Evolutionary conservation across 2,797 vertebrate genomes (phyloP).

Genomic region (Sebastes goodei): DNA sequence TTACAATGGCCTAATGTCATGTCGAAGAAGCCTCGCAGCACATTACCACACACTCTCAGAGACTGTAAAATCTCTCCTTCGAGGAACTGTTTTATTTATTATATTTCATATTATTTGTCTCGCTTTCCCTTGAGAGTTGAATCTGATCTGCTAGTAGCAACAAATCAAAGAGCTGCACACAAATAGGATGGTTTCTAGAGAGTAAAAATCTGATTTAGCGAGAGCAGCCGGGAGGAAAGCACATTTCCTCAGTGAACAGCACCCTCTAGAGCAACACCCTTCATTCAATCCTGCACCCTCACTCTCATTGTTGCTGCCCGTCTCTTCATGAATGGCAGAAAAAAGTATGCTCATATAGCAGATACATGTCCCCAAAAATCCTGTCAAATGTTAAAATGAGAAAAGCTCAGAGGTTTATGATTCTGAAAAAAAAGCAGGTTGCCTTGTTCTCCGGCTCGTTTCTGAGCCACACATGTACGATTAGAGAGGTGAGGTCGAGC

Average conservation of each 20-base stretch:
- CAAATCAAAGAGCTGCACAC: neutral
- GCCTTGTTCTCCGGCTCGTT: conserved; percentile 15
- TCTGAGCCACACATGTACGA: conserved; percentile 29
- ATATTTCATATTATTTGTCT: neutral
- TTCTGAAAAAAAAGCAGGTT: neutral
- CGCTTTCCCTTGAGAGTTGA: neutral
- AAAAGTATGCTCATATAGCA: neutral
- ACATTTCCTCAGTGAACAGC: conserved; percentile 76
- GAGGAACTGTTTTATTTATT: neutral
- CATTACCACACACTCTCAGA: conserved; percentile 47
- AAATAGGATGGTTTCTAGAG: neutral
- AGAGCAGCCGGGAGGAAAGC: conserved; percentile 1
- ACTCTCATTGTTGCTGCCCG: neutral
- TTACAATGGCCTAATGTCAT: conserved; percentile 49
- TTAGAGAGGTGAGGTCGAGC: conserved; percentile 26
- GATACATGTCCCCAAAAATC: neutral
- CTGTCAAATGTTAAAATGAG: neutral
- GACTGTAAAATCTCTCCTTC: neutral
- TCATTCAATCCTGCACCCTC: neutral
- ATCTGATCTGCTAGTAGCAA: neutral
- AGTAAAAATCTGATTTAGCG: neutral
- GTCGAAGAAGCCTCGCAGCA: conserved; percentile 50
- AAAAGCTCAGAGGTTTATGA: neutral
- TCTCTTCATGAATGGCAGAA: neutral
- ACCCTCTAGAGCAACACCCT: conserved; percentile 76